phyloP scores from a whole-genome alignment of 2,113 vertebrate species.

The Mohoua ochrocephala region DNA sequence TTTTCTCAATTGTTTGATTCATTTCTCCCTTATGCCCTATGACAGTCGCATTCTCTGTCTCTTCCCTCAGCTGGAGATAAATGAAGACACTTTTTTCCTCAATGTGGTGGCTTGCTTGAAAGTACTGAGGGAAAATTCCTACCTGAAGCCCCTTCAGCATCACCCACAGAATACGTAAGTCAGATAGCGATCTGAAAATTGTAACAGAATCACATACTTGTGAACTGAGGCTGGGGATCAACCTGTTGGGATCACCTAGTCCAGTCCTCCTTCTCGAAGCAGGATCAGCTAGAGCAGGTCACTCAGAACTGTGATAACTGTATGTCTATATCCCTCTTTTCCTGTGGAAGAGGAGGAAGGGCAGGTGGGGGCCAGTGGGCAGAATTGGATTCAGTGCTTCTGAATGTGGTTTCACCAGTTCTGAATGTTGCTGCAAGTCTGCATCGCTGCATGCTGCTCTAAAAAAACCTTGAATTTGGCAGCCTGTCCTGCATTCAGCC shows the following conservation, averaged over 20 bases:
- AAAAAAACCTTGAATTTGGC: background rate
- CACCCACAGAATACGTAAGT: constrained; percentile 29
- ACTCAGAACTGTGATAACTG: background rate
- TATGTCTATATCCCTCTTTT: background rate
- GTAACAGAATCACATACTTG: background rate
- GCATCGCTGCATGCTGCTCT: background rate
- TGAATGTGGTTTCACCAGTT: background rate
- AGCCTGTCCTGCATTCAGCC: background rate
- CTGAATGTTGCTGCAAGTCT: background rate
- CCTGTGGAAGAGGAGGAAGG: background rate
- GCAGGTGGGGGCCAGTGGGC: too few species aligned
- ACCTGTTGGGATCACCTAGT: background rate
- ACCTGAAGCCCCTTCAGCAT: constrained; percentile 25
- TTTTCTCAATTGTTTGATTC: background rate
- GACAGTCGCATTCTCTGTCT: background rate
- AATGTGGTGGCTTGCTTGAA: constrained; percentile 59
- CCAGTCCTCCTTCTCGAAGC: background rate
- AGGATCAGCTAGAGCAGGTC: background rate
- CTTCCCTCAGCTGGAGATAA: constrained; percentile 53
- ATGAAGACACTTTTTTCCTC: constrained; percentile 50
- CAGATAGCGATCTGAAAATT: background rate
- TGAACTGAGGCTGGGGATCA: background rate
- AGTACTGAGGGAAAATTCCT: constrained; percentile 30
- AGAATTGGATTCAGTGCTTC: background rate
- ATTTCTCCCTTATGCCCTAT: background rate